Base-by-base conservation (phyloP, 1,140 invertebrate species). In the Thaumatotibia leucotreta region DNA sequence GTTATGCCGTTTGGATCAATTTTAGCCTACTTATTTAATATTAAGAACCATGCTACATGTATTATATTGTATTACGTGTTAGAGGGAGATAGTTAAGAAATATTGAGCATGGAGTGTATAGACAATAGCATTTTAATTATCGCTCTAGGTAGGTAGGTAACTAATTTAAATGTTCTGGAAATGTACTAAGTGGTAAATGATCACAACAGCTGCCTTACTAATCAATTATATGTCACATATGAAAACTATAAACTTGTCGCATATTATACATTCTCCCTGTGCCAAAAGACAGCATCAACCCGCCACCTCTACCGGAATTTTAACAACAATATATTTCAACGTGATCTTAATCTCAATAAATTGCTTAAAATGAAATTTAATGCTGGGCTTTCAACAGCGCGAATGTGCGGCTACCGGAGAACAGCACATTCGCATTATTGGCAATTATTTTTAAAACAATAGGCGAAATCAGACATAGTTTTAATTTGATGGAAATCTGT, bases 271-370 rank as follows among this genome's bases (percentile, higher is more conserved):
- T 84, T 80, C 78, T 79, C 74, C 75, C 68, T 76, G 80, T 86
- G 84, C 83, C 85, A 84, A 88, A 85, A 82, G 70, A 80, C 83
- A 83, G 83, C 77, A 79, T 80, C 80, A 79, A 77, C 74, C 68
- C 80, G 50, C 29, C 39, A 45, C 33, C 39, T 65, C 64, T 49
- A 67, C 64, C 65, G 79, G 85, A 88, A 89, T 89, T 83, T 82
- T 86, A 86, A 87, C 73, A 88, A 86, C 82, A 82, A 89, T 86
- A 89, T 84, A 83, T 86, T 82, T 83, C 81, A 79, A 82, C 68
- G 77, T 72, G 73, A 73, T 88, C 74, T 86, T 84, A 86, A 86
- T 86, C 80, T 84, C 73, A 80, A 83, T 83, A 88, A 86, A 89
- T 89, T 80, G 84, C 71, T 82, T 73, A 79, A 84, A 83, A 85